phyloP scores from a whole-genome alignment of 2,113 vertebrate genomes.

The Pungitius pungitius region DNA sequence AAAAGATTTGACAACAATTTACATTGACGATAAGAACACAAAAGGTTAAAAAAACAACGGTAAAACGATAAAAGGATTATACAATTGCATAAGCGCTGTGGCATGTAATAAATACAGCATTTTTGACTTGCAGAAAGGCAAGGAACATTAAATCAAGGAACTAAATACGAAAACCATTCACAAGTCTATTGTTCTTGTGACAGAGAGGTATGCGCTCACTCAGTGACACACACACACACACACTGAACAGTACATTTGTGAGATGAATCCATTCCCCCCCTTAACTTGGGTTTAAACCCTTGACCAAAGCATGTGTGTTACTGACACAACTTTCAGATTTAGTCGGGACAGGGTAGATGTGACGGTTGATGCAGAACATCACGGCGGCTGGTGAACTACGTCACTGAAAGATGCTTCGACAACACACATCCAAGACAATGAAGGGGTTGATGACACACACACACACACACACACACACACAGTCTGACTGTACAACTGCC shows the following conservation, averaged over 20 bases:
- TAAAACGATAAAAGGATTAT: slow-evolving; percentile 72
- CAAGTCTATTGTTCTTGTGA: slow-evolving; percentile 78
- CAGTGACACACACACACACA: slow-evolving; percentile 25
- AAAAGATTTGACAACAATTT: slow-evolving; percentile 84
- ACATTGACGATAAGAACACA: slow-evolving; percentile 80
- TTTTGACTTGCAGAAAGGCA: slow-evolving; percentile 88
- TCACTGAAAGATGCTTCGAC: slow-evolving; percentile 70
- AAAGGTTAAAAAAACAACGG: slow-evolving; percentile 64
- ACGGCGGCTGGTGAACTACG: slow-evolving; percentile 68
- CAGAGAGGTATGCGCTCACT: slow-evolving; percentile 53
- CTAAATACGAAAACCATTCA: slow-evolving; percentile 79
- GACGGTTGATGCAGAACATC: slow-evolving; percentile 61
- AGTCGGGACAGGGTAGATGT: slow-evolving; percentile 49
- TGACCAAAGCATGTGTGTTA: slow-evolving; percentile 39
- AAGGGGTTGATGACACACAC: slow-evolving; percentile 31
- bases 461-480: slow-evolving; percentile 13
- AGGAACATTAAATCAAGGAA: slow-evolving; percentile 82
- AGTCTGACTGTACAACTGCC: slow-evolving; percentile 70
- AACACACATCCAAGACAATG: slow-evolving; percentile 64
- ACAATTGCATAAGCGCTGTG: slow-evolving; percentile 89
- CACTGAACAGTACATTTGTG: slow-evolving; percentile 72
- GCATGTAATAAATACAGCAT: slow-evolving; percentile 87
- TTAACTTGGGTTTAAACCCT: slow-evolving; percentile 41
- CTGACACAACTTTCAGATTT: slow-evolving; percentile 32
- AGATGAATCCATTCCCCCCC: slow-evolving; percentile 35